phyloP scores from a whole-genome alignment of 2,888 invertebrate species.

The Chloroclysta siterata region DNA sequence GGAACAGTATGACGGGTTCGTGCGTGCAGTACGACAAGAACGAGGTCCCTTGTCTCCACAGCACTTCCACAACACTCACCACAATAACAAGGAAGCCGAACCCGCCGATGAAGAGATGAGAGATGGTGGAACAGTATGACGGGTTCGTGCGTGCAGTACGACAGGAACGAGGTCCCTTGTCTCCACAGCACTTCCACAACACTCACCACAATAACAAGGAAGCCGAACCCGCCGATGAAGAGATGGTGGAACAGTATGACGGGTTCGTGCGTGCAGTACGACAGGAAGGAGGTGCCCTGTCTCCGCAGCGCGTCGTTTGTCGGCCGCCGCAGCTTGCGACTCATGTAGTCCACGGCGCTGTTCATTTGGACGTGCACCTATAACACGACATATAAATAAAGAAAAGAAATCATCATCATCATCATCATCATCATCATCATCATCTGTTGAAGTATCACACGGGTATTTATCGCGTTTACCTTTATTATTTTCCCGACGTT shows the following conservation, averaged over 20 bases:
- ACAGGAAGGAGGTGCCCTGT: conserved; percentile 65
- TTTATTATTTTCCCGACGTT: no score
- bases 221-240: conserved; percentile 90
- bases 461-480: no score
- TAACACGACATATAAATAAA: no score
- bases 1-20: conserved; percentile 89
- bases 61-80: no score
- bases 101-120: conserved; percentile 90
- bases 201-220: conserved; percentile 87
- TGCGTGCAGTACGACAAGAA: conserved; percentile 85
- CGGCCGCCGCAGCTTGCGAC: conserved; percentile 44
- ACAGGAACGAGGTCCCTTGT: conserved; percentile 65
- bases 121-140: conserved; percentile 90
- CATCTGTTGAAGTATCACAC: no score
- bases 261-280: conserved; percentile 86
- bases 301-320: conserved; percentile 35
- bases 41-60: conserved; percentile 35
- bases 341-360: conserved; percentile 44
- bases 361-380: conserved; percentile 75
- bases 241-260: conserved; percentile 90
- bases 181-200: no score
- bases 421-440: no score
- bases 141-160: conserved; percentile 86
- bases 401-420: no score
- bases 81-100: conserved; percentile 90